Base-by-base conservation (phyloP, 2,888 invertebrate genomes). In the Bellardia pandia region DNA sequence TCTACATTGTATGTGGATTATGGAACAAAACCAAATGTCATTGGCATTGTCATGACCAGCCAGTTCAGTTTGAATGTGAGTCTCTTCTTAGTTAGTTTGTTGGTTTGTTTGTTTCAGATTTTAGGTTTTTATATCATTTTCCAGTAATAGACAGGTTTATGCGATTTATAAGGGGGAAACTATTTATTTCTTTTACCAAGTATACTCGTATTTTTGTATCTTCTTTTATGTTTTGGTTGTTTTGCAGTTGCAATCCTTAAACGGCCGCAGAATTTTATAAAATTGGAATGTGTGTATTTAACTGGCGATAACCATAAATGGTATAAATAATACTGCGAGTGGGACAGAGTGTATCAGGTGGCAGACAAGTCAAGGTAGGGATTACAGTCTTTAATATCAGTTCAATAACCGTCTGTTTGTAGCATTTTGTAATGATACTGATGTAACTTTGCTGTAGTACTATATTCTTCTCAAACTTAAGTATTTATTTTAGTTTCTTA, bases 1-100 rank as follows among this genome's bases (percentile, higher is more conserved):
- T 64, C 51, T 16, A 78, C 68, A 71, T 68, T 69, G 56, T 82
- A 88, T 81, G 88, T 86, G 56, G 74, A 69, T 72, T 72, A 84
- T 87, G 85, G 86, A 88, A 88, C 60, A 76, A 71, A 84, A 83
- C 78, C 69, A 87, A 87, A 88, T 85, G 68, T 62, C 58, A 87
- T 64, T 80, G 77, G 81, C 75, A 86, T 64, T 80, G 77, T 78
- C 75, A 86, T 80, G 75, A 62, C 68, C 84, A 78, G 72, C 75
- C 68, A 69, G 79, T 80, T 11, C 68, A 69, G 79, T 80, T 14
- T 53, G 37, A 53, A 37, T 79, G 16, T 75, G 48, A 51, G 51
- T 62, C 62, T 45, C 56, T 56, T 79, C 33, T 75, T 48, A 51
- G 51, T 62, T 33, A 42, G 30, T 66, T 16, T 60, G 51, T 75